These are phyloP conservation scores for Caenorhabditis uteleia DNA, from an alignment of 2,888 invertebrate species.

Conservation along the genomic window DNA sequence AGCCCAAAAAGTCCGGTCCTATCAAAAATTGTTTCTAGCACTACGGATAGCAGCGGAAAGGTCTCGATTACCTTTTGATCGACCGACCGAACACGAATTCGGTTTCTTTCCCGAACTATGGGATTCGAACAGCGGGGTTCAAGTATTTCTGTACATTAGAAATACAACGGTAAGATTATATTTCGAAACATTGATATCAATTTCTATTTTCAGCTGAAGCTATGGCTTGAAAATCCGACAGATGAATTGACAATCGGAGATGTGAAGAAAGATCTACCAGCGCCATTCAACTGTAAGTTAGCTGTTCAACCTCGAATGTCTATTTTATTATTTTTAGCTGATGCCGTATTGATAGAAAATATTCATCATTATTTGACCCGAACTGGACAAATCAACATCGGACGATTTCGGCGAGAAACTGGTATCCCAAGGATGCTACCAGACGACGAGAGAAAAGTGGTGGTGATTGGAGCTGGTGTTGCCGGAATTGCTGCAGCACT, in stretches of 20 bases:
- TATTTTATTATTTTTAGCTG: conserved; percentile 9
- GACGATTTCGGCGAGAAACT: conserved; percentile 77
- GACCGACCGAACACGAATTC: conserved; percentile 54
- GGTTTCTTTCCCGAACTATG: conserved; percentile 57
- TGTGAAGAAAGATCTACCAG: conserved; percentile 81
- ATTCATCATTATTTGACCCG: conserved; percentile 90
- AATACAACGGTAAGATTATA: conserved; percentile 36
- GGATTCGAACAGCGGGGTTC: conserved; percentile 9
- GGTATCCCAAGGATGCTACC: conserved; percentile 9
- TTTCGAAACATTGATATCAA: too few relatives aligned
- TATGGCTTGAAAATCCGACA: conserved; percentile 95
- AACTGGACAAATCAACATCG: conserved; percentile 96
- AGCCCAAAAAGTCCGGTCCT: not conserved
- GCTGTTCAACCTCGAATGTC: not conserved
- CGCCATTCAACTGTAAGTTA: conserved; percentile 80
- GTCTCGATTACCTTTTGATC: conserved; percentile 57
- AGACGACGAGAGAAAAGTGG: conserved; percentile 33
- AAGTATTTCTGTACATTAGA: conserved; percentile 52
- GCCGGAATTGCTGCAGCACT: conserved; percentile 66
- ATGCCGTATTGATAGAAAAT: conserved; percentile 71
- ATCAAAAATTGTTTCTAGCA: conserved; percentile 32
- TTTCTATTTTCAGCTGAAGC: conserved; percentile 68
- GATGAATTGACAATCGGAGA: conserved; percentile 85
- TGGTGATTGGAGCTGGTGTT: conserved; percentile 68
- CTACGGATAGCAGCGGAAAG: conserved; percentile 53